A percentile compares a stretch with the other conserved stretches of the same genome.
Evolutionary conservation across 1,140 invertebrate species (phyloP).

Genomic region (Zaprionus kolodkinae): DNA sequence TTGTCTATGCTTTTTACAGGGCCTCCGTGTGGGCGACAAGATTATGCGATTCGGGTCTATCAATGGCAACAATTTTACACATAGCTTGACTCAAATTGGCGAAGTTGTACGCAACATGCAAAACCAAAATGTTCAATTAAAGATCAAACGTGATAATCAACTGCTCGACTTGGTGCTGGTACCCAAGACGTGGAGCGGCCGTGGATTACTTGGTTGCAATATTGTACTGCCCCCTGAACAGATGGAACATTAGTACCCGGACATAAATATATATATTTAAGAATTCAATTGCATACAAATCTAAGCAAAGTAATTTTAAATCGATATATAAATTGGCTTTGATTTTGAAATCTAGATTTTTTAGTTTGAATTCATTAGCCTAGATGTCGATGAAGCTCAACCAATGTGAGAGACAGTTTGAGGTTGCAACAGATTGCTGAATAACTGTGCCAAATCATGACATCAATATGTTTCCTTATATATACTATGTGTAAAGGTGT

Average conservation of each 20-base stretch:
- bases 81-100: conserved; percentile 88
- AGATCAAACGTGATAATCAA: conserved; percentile 86
- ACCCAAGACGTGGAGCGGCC: conserved; percentile 90
- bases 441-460: conserved; percentile 53
- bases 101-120: conserved; percentile 90
- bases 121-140: conserved; percentile 87
- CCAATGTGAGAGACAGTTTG: conserved; percentile 1
- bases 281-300: not conserved
- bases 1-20: conserved; percentile 85
- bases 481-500: not conserved
- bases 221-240: conserved; percentile 86
- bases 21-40: conserved; percentile 90
- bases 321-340: not conserved
- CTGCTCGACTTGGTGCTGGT: conserved; percentile 86
- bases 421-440: conserved; percentile 19
- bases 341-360: not conserved
- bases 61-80: conserved; percentile 89
- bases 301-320: conserved; percentile 12
- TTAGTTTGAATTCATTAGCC: not conserved
- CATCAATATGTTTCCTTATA: conserved; percentile 10
- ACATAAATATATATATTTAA: not conserved
- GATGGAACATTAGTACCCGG: conserved; percentile 77
- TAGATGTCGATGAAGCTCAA: conserved; percentile 6
- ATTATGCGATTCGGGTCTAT: conserved; percentile 94
- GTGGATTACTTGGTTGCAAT: conserved; percentile 91